Evolutionary conservation across 2,113 vertebrate genomes (phyloP).

Genomic region (Morphnarchus princeps): DNA sequence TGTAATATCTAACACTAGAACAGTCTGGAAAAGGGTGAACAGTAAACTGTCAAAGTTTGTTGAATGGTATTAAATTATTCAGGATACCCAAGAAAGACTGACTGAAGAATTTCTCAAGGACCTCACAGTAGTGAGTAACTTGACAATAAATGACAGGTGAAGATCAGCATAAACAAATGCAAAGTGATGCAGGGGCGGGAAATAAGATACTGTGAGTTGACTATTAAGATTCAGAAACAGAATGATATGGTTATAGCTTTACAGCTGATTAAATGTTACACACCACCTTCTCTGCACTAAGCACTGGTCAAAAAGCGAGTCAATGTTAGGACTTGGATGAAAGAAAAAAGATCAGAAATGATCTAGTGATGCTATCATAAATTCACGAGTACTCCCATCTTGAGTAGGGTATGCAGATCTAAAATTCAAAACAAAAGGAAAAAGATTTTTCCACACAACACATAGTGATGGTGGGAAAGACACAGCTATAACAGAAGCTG

Average conservation of each 20-base stretch:
- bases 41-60: not conserved
- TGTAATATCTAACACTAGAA: not conserved
- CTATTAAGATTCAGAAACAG: not conserved
- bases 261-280: not conserved
- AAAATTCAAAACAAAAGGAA: not conserved
- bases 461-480: not conserved
- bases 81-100: not conserved
- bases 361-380: not conserved
- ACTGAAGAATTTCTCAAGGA: not conserved
- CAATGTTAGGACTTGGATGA: not conserved
- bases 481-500: not conserved
- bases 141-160: not conserved
- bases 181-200: not conserved
- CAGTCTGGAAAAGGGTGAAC: not conserved
- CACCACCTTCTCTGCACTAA: not conserved
- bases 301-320: not conserved
- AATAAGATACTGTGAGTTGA: not conserved
- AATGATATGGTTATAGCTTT: not conserved
- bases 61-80: not conserved
- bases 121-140: not conserved
- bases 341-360: not conserved
- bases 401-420: not conserved
- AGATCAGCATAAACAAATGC: not conserved
- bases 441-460: not conserved
- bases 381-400: not conserved